Conservation (phyloP, 2,113 vertebrate species). For the Pardalotus punctatus region DNA sequence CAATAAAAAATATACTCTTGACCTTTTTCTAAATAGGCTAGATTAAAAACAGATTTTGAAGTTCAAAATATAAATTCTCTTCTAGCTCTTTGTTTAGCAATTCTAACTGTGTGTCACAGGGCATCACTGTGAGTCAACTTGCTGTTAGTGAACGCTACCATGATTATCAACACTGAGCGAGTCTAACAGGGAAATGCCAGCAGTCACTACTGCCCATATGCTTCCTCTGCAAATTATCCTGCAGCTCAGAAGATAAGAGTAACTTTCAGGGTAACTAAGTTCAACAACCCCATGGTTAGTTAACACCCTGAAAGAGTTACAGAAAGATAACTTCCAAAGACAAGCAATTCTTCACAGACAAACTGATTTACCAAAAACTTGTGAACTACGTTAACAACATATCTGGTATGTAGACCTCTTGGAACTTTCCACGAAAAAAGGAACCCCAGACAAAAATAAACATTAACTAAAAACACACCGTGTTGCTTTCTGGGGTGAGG, state of each 20-base stretch:
- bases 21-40: not conserved
- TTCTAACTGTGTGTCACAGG: not conserved
- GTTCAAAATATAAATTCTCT: not conserved
- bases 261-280: not conserved
- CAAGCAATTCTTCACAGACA: not conserved
- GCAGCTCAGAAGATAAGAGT: not conserved
- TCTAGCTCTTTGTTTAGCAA: not conserved
- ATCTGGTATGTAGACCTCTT: not conserved
- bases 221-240: not conserved
- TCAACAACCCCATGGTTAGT: not conserved
- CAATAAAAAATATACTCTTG: not conserved
- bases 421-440: slow-evolving; percentile 15
- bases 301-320: not conserved
- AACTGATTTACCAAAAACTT: not conserved
- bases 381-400: not conserved
- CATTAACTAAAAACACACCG: not conserved
- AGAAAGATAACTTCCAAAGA: not conserved
- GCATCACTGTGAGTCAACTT: not conserved
- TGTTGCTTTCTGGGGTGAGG: not conserved
- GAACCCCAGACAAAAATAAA: slow-evolving; percentile 21
- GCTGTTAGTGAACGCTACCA: accelerated
- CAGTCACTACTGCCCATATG: not conserved
- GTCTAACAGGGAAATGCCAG: not conserved
- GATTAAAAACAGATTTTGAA: not conserved
- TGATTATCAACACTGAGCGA: not conserved